These are phyloP conservation scores for Darevskia mixta DNA, from an alignment of 2,797 vertebrate genomes.

Conservation along the genomic window DNA sequence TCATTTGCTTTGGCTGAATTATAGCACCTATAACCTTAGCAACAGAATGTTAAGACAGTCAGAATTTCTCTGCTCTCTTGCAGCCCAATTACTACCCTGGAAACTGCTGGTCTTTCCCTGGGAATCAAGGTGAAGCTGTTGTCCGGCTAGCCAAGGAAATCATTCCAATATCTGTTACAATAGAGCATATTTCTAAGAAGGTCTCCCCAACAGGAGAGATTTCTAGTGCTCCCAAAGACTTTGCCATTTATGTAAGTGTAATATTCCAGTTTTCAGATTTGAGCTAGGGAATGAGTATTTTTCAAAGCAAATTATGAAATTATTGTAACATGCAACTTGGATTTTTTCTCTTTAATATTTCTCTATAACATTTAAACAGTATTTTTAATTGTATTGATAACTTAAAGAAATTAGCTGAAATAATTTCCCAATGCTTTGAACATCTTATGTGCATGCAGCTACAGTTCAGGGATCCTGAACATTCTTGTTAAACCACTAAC, in stretches of 20 bases:
- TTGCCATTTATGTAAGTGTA: slow-evolving; percentile 70
- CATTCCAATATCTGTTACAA: slow-evolving; percentile 62
- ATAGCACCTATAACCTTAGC: background rate
- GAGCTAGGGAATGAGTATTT: background rate
- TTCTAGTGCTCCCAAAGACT: slow-evolving; percentile 72
- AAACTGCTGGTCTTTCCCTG: slow-evolving; percentile 75
- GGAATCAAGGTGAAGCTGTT: slow-evolving; percentile 61
- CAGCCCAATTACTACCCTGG: slow-evolving; percentile 72
- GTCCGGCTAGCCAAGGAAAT: slow-evolving; percentile 64
- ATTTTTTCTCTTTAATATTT: background rate
- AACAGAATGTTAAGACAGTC: background rate
- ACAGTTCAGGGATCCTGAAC: background rate
- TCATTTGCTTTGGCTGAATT: background rate
- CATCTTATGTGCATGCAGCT: background rate
- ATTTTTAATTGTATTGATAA: background rate
- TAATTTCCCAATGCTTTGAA: too few species aligned
- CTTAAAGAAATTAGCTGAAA: too few species aligned
- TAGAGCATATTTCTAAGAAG: slow-evolving; percentile 71
- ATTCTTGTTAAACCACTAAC: background rate
- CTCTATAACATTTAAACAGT: background rate
- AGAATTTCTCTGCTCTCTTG: slow-evolving; percentile 11
- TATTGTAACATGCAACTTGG: background rate
- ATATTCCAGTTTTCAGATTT: background rate
- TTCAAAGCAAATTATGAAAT: background rate
- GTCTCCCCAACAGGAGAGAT: slow-evolving; percentile 66